Base-by-base conservation (phyloP, 2,797 vertebrate species). In the Anabas testudineus region DNA sequence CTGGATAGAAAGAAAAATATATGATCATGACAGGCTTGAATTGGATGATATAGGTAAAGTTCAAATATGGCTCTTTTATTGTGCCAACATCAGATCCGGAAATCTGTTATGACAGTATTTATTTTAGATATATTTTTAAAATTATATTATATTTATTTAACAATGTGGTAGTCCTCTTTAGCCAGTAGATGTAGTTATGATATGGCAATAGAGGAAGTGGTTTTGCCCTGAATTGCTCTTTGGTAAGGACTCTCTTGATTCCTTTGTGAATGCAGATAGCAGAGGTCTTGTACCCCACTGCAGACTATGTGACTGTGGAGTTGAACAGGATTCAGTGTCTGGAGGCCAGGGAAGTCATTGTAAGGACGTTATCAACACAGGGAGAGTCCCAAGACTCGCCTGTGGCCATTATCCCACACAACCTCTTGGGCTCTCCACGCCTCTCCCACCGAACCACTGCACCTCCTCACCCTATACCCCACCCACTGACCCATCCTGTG, bases 341-440 rank as follows among this genome's bases (percentile, higher is more conserved):
- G 91, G 97, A 98, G 76, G 96, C 97, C 6, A 86, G 91, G 48
- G 95, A 96, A 28, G 87, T 99, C 81, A 95, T 95, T 0, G 97
- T 99, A 69, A 95, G 97, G 80, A 99, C 98, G 4, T 93, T 99
- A 71, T 99, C 97, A 0, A 93, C 92, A 2, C 97, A 99, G 88
- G 98, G 98, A 64, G 98, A 99, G 87, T 99, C 98, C 0, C 87
- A 94, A 87, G 97, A 99, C 91, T 98, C 97, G 0, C 69, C 88
- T 3, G 84, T 79, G 18, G 96, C 95, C 74, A 22, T 93, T 82
- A 94, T 99, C 60, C 97, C 97, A 16, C 83, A 95, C 14, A 95
- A 94, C 82, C 94, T 99, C 80, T 91, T 99, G 95, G 95, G 95
- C 91, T 94, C 96, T 87, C 95, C 96, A 1, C 92, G 68, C 57